Percentiles rank a stretch among this genome's conserved stretches.
phyloP scores from a whole-genome alignment of 2,888 invertebrate species.

The Lepidocyrtinus sp. region DNA sequence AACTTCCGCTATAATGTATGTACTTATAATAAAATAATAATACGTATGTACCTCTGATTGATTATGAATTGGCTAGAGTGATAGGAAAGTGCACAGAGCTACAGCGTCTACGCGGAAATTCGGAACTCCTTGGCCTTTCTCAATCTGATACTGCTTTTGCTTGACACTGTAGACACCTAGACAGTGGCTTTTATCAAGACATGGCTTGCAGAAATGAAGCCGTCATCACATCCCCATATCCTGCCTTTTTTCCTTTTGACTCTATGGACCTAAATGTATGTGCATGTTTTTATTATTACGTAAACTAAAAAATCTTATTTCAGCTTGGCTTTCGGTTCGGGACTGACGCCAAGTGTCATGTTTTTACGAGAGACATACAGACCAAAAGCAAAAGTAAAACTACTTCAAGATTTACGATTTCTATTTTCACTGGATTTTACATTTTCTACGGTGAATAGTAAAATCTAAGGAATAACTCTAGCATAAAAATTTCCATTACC shows the following conservation, averaged over 20 bases:
- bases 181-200: conserved; percentile 16
- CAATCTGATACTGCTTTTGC: conserved; percentile 28
- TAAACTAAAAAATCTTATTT: too few relatives aligned
- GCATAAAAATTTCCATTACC: too few relatives aligned
- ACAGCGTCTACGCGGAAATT: conserved; percentile 17
- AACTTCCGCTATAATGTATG: too few relatives aligned
- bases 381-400: too few relatives aligned
- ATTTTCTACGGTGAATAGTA: too few relatives aligned
- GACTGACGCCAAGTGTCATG: conserved; percentile 1
- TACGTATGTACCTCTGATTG: too few relatives aligned
- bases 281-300: conserved; percentile 15
- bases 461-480: too few relatives aligned
- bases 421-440: neutral
- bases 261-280: neutral
- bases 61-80: too few relatives aligned
- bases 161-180: neutral
- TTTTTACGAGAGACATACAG: too few relatives aligned
- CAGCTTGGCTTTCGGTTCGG: too few relatives aligned
- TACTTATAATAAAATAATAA: too few relatives aligned
- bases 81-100: too few relatives aligned
- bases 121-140: conserved; percentile 38
- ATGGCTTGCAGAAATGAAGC: conserved; percentile 7
- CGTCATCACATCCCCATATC: conserved; percentile 27
- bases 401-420: conserved; percentile 9
- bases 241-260: conserved; percentile 4